phyloP scores from a whole-genome alignment of 2,888 invertebrate species.

The Masnerella sp. region DNA sequence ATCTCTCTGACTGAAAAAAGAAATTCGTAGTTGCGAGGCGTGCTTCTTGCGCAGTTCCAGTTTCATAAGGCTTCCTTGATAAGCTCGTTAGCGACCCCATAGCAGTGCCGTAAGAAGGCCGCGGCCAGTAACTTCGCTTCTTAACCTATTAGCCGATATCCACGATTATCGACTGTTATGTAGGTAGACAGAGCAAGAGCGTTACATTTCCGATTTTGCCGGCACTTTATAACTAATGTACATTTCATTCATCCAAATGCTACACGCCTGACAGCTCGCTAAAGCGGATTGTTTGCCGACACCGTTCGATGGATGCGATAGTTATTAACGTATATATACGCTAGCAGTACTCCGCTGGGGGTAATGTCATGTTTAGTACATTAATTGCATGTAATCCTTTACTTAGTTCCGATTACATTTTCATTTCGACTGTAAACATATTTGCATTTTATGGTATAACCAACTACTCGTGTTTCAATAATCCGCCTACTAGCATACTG shows the following conservation, averaged over 20 bases:
- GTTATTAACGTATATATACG: too few relatives aligned
- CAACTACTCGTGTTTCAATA: too few relatives aligned
- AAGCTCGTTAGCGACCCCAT: constrained; percentile 71
- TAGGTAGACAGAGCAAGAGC: neutral
- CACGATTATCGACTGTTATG: too few relatives aligned
- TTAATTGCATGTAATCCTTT: too few relatives aligned
- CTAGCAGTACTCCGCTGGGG: neutral
- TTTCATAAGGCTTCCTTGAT: constrained; percentile 68
- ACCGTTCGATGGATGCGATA: too few relatives aligned
- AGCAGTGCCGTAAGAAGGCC: constrained; percentile 63
- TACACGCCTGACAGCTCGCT: neutral
- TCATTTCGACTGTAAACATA: too few relatives aligned
- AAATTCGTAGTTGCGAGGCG: constrained; percentile 5
- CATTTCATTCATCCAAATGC: neutral
- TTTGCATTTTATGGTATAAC: too few relatives aligned
- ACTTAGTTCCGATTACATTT: too few relatives aligned
- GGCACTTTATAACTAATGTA: neutral
- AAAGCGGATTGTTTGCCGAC: constrained; percentile 7
- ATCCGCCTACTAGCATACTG: too few relatives aligned
- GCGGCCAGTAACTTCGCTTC: too few relatives aligned
- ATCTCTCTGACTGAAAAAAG: constrained; percentile 30
- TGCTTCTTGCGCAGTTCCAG: constrained; percentile 39
- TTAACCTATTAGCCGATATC: constrained; percentile 18
- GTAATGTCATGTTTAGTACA: constrained; percentile 1
- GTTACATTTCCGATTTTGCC: neutral